A percentile compares a stretch with the other conserved stretches of the same genome.
Conservation (phyloP, 2,113 vertebrate species). For the Platycercus adscitus region DNA sequence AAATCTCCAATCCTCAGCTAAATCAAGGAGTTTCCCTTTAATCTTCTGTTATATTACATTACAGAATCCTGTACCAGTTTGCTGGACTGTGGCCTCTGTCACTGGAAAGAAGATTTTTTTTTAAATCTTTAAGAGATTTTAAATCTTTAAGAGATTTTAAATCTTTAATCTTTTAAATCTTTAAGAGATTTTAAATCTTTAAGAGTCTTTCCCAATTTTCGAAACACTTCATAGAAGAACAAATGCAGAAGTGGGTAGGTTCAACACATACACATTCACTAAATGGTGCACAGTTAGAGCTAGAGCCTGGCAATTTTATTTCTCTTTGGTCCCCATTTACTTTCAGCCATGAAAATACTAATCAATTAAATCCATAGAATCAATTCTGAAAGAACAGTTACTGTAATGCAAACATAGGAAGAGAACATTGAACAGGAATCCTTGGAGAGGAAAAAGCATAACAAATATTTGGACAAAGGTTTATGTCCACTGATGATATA, state of each 20-base stretch:
- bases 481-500: background rate
- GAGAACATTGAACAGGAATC: background rate
- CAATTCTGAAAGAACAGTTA: background rate
- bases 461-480: constrained; percentile 33
- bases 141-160: too few species aligned
- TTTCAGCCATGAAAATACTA: background rate
- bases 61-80: background rate
- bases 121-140: too few species aligned
- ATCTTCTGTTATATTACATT: background rate
- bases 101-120: background rate
- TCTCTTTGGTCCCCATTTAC: background rate
- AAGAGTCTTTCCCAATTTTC: background rate
- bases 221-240: background rate
- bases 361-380: background rate
- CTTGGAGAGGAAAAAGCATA: constrained; percentile 28
- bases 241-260: background rate
- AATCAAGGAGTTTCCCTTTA: background rate
- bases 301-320: background rate
- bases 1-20: background rate
- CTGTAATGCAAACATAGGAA: background rate
- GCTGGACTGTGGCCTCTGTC: background rate
- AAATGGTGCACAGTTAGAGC: background rate
- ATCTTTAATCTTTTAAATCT: too few species aligned
- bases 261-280: background rate
- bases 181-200: too few species aligned